phyloP scores from a whole-genome alignment of 2,113 vertebrate genomes.

The Struthidea cinerea region DNA sequence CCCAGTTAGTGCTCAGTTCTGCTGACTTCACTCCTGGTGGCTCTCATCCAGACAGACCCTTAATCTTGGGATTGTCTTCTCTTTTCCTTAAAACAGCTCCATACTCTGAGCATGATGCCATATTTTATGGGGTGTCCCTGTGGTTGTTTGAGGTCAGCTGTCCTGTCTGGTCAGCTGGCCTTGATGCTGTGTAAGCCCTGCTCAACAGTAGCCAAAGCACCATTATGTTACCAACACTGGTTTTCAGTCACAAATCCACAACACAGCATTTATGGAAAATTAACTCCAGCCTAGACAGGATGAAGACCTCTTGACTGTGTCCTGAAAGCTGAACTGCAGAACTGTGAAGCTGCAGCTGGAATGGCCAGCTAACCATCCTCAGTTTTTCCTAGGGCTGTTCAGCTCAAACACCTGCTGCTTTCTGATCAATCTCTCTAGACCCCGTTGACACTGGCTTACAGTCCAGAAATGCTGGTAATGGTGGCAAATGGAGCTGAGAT shows the following conservation, averaged over 20 bases:
- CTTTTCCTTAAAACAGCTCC: background rate
- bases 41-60: background rate
- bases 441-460: background rate
- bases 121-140: background rate
- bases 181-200: background rate
- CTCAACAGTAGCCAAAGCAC: background rate
- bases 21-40: background rate
- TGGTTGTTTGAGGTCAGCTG: rapidly evolving
- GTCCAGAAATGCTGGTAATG: background rate
- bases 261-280: background rate
- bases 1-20: background rate
- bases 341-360: background rate
- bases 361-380: background rate
- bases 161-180: background rate
- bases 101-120: background rate
- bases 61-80: background rate
- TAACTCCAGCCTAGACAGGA: background rate
- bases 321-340: background rate
- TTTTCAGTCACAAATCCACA: background rate
- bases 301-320: background rate
- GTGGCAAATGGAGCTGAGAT: background rate
- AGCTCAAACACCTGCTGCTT: background rate
- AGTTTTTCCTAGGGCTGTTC: background rate
- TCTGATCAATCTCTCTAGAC: background rate
- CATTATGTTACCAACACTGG: background rate